Evolutionary conservation across 2,888 invertebrate genomes (phyloP).

Genomic region (Perdita meconis): DNA sequence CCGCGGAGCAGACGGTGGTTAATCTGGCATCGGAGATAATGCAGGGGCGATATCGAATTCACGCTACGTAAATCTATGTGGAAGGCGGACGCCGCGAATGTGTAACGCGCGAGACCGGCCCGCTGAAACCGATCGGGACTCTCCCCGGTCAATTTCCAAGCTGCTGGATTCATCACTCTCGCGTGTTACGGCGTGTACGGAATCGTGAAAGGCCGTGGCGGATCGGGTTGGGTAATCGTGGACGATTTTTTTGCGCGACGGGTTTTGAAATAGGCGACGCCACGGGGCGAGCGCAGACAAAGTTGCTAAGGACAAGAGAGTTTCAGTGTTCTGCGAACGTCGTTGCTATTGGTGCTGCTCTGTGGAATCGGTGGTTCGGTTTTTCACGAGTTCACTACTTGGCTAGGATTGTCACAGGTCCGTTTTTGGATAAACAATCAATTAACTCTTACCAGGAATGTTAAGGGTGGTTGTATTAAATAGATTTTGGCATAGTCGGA

Average conservation of each 20-base stretch:
- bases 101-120: slow-evolving; percentile 55
- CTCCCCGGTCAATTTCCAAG: slow-evolving; percentile 47
- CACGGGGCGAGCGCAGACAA: slow-evolving; percentile 57
- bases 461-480: too few relatives aligned
- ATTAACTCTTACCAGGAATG: too few relatives aligned
- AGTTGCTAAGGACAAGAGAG: slow-evolving; percentile 22
- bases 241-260: slow-evolving; percentile 59
- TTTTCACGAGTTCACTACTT: too few relatives aligned
- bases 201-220: slow-evolving; percentile 66
- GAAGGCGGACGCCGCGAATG: slow-evolving; percentile 22
- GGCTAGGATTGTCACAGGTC: too few relatives aligned
- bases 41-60: slow-evolving; percentile 44
- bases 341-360: too few relatives aligned
- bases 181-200: slow-evolving; percentile 35
- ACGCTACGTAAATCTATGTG: slow-evolving; percentile 18
- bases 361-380: too few relatives aligned
- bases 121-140: slow-evolving; percentile 35
- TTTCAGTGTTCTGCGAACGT: too few relatives aligned
- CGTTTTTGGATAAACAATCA: too few relatives aligned
- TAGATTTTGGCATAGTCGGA: too few relatives aligned
- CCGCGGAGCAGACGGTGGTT: slow-evolving; percentile 24
- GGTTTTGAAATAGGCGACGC: slow-evolving; percentile 62
- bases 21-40: slow-evolving; percentile 62
- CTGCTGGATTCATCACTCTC: slow-evolving; percentile 56
- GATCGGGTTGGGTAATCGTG: slow-evolving; percentile 63